Percentiles rank a stretch among this genome's conserved stretches.
phyloP scores from a whole-genome alignment of 2,113 vertebrate genomes.

The Atlantisia rogersi region DNA sequence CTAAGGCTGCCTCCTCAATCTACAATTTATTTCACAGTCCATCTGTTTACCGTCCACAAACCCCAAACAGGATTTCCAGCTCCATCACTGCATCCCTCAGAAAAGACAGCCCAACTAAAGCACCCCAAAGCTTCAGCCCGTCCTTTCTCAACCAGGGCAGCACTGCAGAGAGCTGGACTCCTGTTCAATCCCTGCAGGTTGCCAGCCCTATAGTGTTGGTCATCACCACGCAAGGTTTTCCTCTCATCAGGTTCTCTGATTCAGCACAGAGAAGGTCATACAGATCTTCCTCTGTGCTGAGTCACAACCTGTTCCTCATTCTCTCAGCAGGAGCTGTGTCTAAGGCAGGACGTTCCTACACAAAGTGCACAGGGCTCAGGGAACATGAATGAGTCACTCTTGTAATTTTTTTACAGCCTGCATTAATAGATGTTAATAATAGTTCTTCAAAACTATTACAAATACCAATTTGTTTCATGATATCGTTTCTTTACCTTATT shows the following conservation, averaged over 20 bases:
- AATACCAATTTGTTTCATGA: not conserved
- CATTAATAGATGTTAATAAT: not conserved
- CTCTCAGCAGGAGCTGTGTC: slow-evolving; percentile 18
- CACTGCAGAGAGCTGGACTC: not conserved
- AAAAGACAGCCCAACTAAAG: not conserved
- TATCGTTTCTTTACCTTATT: not conserved
- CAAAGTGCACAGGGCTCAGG: not conserved
- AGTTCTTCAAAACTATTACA: not conserved
- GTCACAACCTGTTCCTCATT: not conserved
- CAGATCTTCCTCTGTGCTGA: not conserved
- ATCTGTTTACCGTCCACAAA: fast-evolving
- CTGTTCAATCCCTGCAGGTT: fast-evolving
- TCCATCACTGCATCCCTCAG: fast-evolving
- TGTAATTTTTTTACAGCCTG: not conserved
- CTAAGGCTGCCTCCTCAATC: not conserved
- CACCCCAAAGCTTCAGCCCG: not conserved
- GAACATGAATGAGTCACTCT: not conserved
- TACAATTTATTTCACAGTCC: fast-evolving
- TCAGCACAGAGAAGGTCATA: not conserved
- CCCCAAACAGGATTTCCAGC: not conserved
- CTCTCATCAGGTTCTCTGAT: not conserved
- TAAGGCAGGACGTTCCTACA: slow-evolving; percentile 37
- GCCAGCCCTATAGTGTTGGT: fast-evolving
- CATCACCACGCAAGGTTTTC: fast-evolving
- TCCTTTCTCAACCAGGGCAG: not conserved